Evolutionary conservation across 2,113 vertebrate species (phyloP).

Genomic region (Clarias macrocephalus): DNA sequence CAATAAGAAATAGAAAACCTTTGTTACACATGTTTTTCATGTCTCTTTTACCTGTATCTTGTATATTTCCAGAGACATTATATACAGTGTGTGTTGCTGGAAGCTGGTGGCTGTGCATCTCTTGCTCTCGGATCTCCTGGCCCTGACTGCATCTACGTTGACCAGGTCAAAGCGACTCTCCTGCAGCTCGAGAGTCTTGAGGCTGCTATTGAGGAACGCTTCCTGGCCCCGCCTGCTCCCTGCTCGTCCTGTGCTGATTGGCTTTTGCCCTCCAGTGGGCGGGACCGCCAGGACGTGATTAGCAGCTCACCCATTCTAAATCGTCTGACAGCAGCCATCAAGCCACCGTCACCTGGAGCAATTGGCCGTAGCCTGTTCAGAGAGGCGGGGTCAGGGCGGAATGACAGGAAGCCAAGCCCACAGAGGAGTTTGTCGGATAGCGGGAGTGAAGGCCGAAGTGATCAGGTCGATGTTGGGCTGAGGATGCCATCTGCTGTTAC

Average conservation of each 20-base stretch:
- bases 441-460: slow-evolving; percentile 67
- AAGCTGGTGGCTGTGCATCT: slow-evolving; percentile 87
- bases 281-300: slow-evolving; percentile 74
- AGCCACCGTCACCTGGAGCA: slow-evolving; percentile 59
- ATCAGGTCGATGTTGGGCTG: slow-evolving; percentile 65
- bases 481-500: slow-evolving; percentile 58
- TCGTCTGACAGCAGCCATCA: slow-evolving; percentile 74
- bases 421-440: slow-evolving; percentile 70
- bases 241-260: slow-evolving; percentile 87
- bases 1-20: neutral
- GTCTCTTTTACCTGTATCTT: neutral
- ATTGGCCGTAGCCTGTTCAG: slow-evolving; percentile 74
- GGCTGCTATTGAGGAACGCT: slow-evolving; percentile 76
- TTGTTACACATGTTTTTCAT: neutral
- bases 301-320: slow-evolving; percentile 76
- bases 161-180: slow-evolving; percentile 89
- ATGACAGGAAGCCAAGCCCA: slow-evolving; percentile 71
- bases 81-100: slow-evolving; percentile 88
- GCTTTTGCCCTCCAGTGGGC: slow-evolving; percentile 76
- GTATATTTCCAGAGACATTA: slow-evolving; percentile 78
- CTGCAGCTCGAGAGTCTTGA: slow-evolving; percentile 84
- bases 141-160: slow-evolving; percentile 91
- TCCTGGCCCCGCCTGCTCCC: slow-evolving; percentile 76
- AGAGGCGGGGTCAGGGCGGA: slow-evolving; percentile 65
- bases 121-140: slow-evolving; percentile 81